These are phyloP conservation scores for Ectemnius lituratus DNA, from an alignment of 2,888 invertebrate species.

Conservation along the genomic window DNA sequence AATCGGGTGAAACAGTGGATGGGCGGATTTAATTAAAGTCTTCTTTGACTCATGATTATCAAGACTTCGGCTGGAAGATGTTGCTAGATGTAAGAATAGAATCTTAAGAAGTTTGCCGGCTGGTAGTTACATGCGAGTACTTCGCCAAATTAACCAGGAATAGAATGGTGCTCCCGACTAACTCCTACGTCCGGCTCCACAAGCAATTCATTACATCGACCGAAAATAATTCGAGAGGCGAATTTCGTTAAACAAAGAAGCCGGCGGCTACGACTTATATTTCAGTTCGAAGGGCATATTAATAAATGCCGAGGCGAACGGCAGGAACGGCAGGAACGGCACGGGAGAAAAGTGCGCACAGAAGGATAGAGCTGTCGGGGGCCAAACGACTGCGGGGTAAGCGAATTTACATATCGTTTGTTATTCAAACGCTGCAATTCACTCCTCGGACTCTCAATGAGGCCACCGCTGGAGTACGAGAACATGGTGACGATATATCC, in stretches of 20 bases:
- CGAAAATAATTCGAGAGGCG: neutral
- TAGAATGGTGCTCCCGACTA: constrained; percentile 15
- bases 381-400: constrained; percentile 45
- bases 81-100: constrained; percentile 67
- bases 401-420: constrained; percentile 75
- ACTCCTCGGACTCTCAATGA: constrained; percentile 71
- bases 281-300: neutral
- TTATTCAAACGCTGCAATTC: constrained; percentile 75
- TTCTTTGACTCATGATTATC: constrained; percentile 65
- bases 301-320: neutral
- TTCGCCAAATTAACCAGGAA: constrained; percentile 46
- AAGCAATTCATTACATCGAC: constrained; percentile 7
- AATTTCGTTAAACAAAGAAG: neutral
- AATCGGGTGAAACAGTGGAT: constrained; percentile 77
- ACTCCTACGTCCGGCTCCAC: constrained; percentile 8
- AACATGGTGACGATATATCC: constrained; percentile 65
- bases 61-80: constrained; percentile 59
- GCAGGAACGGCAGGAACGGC: neutral
- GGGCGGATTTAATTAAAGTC: constrained; percentile 78
- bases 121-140: constrained; percentile 51
- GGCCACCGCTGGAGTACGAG: constrained; percentile 61
- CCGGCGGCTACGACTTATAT: constrained; percentile 1
- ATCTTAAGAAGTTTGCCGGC: constrained; percentile 66
- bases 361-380: constrained; percentile 36
- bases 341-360: neutral